Base-by-base conservation (phyloP, 2,113 vertebrate species). In the Antidorcas marsupialis region DNA sequence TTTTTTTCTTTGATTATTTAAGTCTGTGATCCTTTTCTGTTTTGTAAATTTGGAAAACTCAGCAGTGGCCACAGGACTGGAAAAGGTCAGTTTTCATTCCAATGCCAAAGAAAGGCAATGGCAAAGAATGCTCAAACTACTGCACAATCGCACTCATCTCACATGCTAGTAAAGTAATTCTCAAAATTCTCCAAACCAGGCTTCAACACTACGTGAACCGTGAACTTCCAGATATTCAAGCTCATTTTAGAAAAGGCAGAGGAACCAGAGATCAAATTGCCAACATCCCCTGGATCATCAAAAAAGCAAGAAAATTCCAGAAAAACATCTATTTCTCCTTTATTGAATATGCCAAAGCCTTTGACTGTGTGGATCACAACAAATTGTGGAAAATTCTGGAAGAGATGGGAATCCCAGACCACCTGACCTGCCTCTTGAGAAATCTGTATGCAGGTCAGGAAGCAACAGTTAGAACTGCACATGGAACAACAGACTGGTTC, bases 181-280 rank as follows among this genome's bases (percentile, higher is more conserved):
- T 67, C 64, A 36, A 36, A 67, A 36, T 67, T 67, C 17, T 36
- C 64, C 64, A 67, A 67, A 19, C 17, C 9, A 36, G n/a, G 62
- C 7, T 64, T 64, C 62, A 67, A 21, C 17, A 36, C 4, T 36
- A 67, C 0, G 1, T 21, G 64, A 67, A 67, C 17, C 0, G 1
- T 67, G 64, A 67, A 21, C 3, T 67, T 67, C 2, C n/a, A 21
- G 64, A 67, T 36, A 17, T 67, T 36, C 64, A 21, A 67, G 64
- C n/a, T 67, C 0, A 0, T 36, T 67, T 67, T 36, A 36, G 17
- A 67, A 67, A 67, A 67, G n/a, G 33, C 33, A 36, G 64, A 67
- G 8, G 16, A 67, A 67, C 64, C 64, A 67, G 64, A 67, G n/a
- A 67, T 67, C 33, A 36, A 67, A 21, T 67, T 21, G n/a, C 64